phyloP scores from a whole-genome alignment of 2,888 invertebrate species.

The Drosophila monieri region DNA sequence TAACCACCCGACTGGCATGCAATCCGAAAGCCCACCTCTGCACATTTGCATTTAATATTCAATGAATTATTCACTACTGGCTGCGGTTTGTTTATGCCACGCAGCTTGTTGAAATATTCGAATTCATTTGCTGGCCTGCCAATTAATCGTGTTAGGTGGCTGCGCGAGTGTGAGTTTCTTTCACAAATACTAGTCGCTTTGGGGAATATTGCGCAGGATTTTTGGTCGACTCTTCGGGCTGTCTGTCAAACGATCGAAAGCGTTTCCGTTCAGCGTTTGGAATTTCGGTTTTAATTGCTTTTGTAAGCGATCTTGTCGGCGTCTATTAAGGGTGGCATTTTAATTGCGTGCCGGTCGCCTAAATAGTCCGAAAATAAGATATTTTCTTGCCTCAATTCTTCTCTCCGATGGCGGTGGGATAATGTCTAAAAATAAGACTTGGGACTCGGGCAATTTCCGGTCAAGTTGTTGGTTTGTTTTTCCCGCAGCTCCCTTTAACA shows the following conservation, averaged over 20 bases:
- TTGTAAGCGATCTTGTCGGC: slow-evolving; percentile 41
- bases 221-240: slow-evolving; percentile 15
- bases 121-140: slow-evolving; percentile 44
- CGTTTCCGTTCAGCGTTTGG: slow-evolving; percentile 28
- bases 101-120: slow-evolving; percentile 30
- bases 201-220: slow-evolving; percentile 43
- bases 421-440: slow-evolving; percentile 31
- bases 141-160: slow-evolving; percentile 38
- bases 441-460: slow-evolving; percentile 38
- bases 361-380: slow-evolving; percentile 37
- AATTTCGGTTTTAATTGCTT: slow-evolving; percentile 64
- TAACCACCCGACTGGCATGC: slow-evolving; percentile 54
- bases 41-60: slow-evolving; percentile 44
- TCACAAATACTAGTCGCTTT: not conserved
- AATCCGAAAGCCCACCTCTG: slow-evolving; percentile 26
- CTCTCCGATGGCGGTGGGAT: slow-evolving; percentile 18
- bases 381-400: slow-evolving; percentile 5
- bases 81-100: slow-evolving; percentile 26
- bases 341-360: slow-evolving; percentile 32
- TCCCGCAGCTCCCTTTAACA: slow-evolving; percentile 12
- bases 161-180: slow-evolving; percentile 29
- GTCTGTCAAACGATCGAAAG: slow-evolving; percentile 61
- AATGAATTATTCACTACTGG: slow-evolving; percentile 25
- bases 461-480: slow-evolving; percentile 7
- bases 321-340: slow-evolving; percentile 47